Conservation (phyloP, 2,113 vertebrate genomes). For the Orientallactaga bullata region DNA sequence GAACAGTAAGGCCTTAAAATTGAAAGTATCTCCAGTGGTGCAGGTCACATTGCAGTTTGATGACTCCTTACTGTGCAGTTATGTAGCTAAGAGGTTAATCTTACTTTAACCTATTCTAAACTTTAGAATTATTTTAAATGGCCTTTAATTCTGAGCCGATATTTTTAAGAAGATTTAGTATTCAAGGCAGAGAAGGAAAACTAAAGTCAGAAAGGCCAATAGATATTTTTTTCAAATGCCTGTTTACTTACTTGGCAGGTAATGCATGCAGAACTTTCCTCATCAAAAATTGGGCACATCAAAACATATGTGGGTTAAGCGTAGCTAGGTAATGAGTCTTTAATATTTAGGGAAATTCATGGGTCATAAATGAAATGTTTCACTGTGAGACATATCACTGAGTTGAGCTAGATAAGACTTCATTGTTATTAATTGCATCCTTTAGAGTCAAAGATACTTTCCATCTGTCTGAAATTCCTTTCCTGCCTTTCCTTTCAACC, state of each 20-base stretch:
- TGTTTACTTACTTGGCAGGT: neutral
- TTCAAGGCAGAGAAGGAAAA: neutral
- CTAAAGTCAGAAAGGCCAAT: slow-evolving; percentile 38
- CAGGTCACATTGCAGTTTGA: neutral
- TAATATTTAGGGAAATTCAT: neutral
- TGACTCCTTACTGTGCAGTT: neutral
- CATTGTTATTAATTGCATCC: neutral
- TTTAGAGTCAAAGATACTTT: slow-evolving; percentile 13
- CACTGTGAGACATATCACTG: neutral
- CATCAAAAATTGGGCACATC: neutral
- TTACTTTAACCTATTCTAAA: slow-evolving; percentile 5
- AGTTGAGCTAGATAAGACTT: neutral
- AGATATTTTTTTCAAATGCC: neutral
- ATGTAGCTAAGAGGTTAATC: neutral
- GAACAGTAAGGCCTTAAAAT: neutral
- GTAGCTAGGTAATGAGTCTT: neutral
- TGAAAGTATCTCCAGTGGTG: neutral
- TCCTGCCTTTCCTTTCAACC: neutral
- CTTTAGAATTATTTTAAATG: slow-evolving; percentile 35
- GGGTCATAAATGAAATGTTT: neutral
- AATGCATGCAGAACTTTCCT: neutral
- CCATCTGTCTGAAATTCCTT: neutral
- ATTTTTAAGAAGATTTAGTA: neutral
- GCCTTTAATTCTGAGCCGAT: neutral
- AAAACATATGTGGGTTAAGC: neutral